Conservation (phyloP, 2,797 vertebrate species). For the Accipiter minullus region DNA sequence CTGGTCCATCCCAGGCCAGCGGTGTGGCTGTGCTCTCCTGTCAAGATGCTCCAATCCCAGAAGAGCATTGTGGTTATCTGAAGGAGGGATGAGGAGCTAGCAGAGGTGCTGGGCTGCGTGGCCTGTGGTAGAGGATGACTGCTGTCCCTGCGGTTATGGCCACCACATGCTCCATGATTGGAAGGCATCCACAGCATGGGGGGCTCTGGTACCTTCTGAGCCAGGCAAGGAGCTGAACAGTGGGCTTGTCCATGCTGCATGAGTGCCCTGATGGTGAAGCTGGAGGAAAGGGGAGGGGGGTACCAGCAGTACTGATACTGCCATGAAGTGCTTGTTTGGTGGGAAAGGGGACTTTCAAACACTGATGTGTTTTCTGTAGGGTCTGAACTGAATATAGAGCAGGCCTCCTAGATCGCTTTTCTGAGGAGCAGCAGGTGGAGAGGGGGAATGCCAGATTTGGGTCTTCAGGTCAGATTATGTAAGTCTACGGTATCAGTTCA, state of each 20-base stretch:
- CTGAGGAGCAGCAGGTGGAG: neutral
- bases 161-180: neutral
- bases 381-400: neutral
- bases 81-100: neutral
- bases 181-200: rapidly evolving
- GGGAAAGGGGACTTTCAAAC: neutral
- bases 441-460: neutral
- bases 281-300: neutral
- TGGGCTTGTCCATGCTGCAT: rapidly evolving
- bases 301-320: neutral
- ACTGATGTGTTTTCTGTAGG: neutral
- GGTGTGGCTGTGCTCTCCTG: neutral
- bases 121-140: neutral
- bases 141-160: neutral
- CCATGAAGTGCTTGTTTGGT: neutral
- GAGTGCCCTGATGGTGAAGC: neutral
- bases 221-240: neutral
- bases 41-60: neutral
- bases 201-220: neutral
- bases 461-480: neutral
- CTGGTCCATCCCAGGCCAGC: neutral
- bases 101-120: neutral
- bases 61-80: neutral
- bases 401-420: neutral
- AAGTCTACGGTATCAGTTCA: neutral